Conservation (phyloP, 2,888 invertebrate species). For the Polymixis lichenea region DNA sequence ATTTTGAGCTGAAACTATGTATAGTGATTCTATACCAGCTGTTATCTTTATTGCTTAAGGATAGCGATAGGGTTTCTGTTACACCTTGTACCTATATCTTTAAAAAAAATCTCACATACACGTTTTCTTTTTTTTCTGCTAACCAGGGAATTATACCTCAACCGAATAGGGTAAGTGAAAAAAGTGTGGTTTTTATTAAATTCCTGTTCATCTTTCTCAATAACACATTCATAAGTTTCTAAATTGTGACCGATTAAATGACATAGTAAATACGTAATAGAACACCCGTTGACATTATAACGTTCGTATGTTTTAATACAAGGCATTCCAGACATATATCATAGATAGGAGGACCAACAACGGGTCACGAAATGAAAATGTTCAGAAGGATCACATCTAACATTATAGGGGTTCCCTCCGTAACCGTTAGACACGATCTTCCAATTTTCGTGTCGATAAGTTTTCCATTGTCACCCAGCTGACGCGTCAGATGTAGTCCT, state of each 20-base stretch:
- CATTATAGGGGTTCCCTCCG: not conserved
- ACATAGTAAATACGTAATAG: not conserved
- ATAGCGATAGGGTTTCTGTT: too few relatives aligned
- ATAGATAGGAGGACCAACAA: not conserved
- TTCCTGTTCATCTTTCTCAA: slow-evolving; percentile 7
- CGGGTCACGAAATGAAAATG: not conserved
- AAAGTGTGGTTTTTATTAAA: slow-evolving; percentile 38
- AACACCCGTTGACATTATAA: not conserved
- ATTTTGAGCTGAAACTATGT: too few relatives aligned
- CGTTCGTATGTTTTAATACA: not conserved
- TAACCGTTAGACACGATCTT: not conserved
- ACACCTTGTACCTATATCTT: too few relatives aligned
- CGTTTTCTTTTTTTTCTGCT: slow-evolving; percentile 71
- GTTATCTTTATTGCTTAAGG: too few relatives aligned
- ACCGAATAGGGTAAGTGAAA: slow-evolving; percentile 77
- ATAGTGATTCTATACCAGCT: too few relatives aligned
- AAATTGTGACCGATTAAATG: slow-evolving; percentile 1
- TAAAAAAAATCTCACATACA: not conserved
- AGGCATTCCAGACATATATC: not conserved
- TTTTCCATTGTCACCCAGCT: not conserved
- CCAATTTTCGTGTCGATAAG: not conserved
- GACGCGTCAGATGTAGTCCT: too few relatives aligned
- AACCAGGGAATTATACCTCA: slow-evolving; percentile 78
- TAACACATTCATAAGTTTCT: slow-evolving; percentile 13
- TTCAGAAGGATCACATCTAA: slow-evolving; percentile 14